Percentiles rank a stretch among this genome's conserved stretches.
Evolutionary conservation across 2,888 invertebrate species (phyloP).

Genomic region (Amphipyra tragopoginis): DNA sequence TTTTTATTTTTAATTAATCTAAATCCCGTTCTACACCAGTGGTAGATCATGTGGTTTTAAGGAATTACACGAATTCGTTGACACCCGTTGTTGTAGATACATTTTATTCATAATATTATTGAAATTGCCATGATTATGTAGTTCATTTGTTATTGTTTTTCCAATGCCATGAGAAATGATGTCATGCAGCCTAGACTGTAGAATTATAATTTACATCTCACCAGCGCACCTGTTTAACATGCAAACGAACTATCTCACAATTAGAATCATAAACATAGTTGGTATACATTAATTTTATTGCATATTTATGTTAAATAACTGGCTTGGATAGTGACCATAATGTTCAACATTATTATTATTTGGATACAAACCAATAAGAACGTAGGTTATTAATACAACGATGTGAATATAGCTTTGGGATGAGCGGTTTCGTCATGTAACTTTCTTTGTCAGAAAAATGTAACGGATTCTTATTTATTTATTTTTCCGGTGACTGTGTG

Average conservation of each 20-base stretch:
- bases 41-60: too few relatives aligned
- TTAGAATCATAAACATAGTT: constrained; percentile 24
- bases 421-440: too few relatives aligned
- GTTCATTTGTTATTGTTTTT: constrained; percentile 25
- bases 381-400: too few relatives aligned
- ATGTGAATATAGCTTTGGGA: too few relatives aligned
- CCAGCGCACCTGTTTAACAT: constrained; percentile 36
- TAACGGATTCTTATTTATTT: too few relatives aligned
- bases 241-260: constrained; percentile 31
- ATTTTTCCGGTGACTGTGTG: too few relatives aligned
- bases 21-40: too few relatives aligned
- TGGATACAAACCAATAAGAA: too few relatives aligned
- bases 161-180: constrained; percentile 26
- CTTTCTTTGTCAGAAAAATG: too few relatives aligned
- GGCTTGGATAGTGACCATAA: constrained; percentile 16
- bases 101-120: background rate
- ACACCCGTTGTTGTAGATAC: constrained; percentile 1
- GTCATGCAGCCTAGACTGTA: constrained; percentile 16
- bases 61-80: too few relatives aligned
- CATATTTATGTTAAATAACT: constrained; percentile 45
- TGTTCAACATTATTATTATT: constrained; percentile 1
- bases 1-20: too few relatives aligned
- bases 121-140: too few relatives aligned
- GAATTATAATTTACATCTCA: constrained; percentile 13
- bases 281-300: constrained; percentile 34